phyloP scores from a whole-genome alignment of 2,888 invertebrate genomes.

The Sceliomorpha sp. region DNA sequence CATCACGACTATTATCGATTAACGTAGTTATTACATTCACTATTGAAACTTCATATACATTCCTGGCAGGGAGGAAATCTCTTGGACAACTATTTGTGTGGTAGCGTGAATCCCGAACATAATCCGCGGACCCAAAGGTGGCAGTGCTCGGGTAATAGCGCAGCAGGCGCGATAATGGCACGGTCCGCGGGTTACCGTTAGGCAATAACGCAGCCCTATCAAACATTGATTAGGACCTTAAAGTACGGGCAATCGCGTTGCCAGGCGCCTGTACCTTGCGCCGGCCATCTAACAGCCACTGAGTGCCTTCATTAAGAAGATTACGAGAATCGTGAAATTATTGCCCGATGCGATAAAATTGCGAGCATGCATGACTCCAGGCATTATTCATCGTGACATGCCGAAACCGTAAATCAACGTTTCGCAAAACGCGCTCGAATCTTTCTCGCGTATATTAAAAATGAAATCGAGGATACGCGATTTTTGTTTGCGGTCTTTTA shows the following conservation, averaged over 20 bases:
- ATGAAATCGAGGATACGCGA: no score
- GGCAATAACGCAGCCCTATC: conserved; percentile 74
- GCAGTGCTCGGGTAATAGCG: conserved; percentile 69
- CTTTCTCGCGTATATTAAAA: conserved; percentile 14
- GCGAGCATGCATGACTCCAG: conserved; percentile 27
- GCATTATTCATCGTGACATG: conserved; percentile 38
- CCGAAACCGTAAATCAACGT: conserved; percentile 20
- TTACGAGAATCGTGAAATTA: conserved; percentile 68
- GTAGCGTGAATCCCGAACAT: conserved; percentile 72
- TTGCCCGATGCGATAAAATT: conserved; percentile 58
- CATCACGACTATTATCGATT: no score
- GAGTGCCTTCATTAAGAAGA: conserved; percentile 67
- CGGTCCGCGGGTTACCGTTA: conserved; percentile 65
- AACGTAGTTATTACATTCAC: conserved; percentile 30
- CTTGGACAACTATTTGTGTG: conserved; percentile 42
- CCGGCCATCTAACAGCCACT: conserved; percentile 53
- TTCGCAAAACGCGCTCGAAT: conserved; percentile 5
- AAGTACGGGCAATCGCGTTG: conserved; percentile 68
- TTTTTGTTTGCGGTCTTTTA: no score
- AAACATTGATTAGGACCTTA: conserved; percentile 74
- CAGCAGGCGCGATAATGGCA: conserved; percentile 70
- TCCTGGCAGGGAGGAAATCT: conserved; percentile 23
- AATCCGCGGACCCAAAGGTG: conserved; percentile 70
- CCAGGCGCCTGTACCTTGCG: conserved; percentile 53
- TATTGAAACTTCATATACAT: conserved; percentile 17